Evolutionary conservation across 1,140 invertebrate genomes (phyloP).

Genomic region (Lepidurus packardi): DNA sequence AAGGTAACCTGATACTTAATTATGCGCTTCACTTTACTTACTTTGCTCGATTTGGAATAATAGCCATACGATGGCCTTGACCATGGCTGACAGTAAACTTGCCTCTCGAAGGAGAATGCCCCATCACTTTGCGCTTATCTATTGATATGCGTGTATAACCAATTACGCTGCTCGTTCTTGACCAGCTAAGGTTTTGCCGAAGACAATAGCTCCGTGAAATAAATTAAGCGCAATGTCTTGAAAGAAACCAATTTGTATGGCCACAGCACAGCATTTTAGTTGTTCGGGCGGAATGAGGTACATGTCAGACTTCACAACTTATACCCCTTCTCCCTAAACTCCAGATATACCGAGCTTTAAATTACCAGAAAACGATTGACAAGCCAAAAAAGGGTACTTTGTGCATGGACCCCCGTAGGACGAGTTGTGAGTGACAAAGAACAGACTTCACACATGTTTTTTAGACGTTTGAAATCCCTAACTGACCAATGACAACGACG

Average conservation of each 20-base stretch:
- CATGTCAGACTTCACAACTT: not conserved
- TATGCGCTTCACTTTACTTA: not conserved
- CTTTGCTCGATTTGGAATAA: not conserved
- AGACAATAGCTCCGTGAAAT: conserved; percentile 8
- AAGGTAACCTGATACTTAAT: not conserved
- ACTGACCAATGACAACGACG: no score
- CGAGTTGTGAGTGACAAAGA: no score
- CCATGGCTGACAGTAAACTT: no score
- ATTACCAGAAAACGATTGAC: no score
- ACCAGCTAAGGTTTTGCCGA: not conserved
- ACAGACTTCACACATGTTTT: no score
- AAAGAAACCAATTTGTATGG: not conserved
- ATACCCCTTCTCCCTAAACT: no score
- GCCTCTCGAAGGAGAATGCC: not conserved
- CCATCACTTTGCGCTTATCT: conserved; percentile 21
- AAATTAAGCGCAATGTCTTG: not conserved
- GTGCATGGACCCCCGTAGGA: no score
- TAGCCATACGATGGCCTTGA: not conserved
- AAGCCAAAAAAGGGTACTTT: no score
- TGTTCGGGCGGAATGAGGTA: not conserved
- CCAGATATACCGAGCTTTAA: no score
- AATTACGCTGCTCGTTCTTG: not conserved
- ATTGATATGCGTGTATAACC: not conserved
- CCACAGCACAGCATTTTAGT: not conserved
- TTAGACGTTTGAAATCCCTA: no score